Evolutionary conservation across 1,140 invertebrate genomes (phyloP), one percentile per base, ranked within the genome.

Genomic region (Dufourea novaeangliae): DNA sequence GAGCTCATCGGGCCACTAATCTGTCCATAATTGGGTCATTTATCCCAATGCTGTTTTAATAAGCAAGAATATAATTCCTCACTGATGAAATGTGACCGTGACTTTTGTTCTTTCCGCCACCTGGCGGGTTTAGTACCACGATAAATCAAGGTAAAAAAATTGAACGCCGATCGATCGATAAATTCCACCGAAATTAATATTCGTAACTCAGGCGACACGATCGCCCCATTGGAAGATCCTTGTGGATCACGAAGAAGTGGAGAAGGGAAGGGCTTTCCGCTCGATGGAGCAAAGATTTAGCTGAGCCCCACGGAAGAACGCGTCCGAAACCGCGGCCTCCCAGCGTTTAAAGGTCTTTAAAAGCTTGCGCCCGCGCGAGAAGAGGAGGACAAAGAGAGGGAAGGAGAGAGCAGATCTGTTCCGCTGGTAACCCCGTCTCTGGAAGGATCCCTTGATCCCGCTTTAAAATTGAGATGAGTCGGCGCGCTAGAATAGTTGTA

Each of bases 341-440:
- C n/a, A n/a, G n/a, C n/a, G n/a, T n/a, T n/a, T 84, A 71, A 80
- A 77, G 84, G 82, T 86, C 83, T 83, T 86, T 86, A 86, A 86
- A 86, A 86, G 84, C 84, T 81, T 72, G 79, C 82, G 78, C 71
- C 83, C 71, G 72, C 32, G 54, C 59, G 62, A 39, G 20, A 50
- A 63, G 25, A 37, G 61, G 66, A 75, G 66, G 29, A 39, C 39
- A 44, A n/a, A n/a, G n/a, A 14, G 12, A n/a, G 27, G 11, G 8
- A 39, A 39, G 17, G n/a, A 17, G 14, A 32, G 5, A 63, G n/a
- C n/a, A n/a, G n/a, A n/a, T n/a, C n/a, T n/a, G 25, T 0, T 12
- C 39, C 6, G 1, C 22, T 20, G 46, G n/a, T 64, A n/a, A 46
- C 46, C 64, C 46, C 44, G 71, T 64, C 54, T 34, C 37, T 34